Percentiles rank a stretch among this genome's conserved stretches.
Evolutionary conservation across 2,113 vertebrate species (phyloP).

Genomic region (Tychaedon coryphoeus): DNA sequence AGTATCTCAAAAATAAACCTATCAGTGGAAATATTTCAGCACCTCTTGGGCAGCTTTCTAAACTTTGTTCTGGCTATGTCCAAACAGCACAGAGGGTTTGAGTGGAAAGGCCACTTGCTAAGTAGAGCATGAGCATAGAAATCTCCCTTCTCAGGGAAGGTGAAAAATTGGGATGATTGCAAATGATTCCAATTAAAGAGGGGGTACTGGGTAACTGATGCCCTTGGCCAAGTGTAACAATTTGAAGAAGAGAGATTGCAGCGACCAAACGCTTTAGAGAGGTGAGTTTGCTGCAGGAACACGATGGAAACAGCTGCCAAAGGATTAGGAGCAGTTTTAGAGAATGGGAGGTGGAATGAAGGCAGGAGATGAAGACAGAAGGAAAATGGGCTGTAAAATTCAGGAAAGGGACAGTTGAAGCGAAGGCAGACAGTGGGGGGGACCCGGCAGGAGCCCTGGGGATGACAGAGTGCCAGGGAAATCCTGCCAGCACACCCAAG

Average conservation of each 20-base stretch:
- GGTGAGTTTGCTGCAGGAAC: background rate
- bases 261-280: background rate
- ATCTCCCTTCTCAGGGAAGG: background rate
- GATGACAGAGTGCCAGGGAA: slow-evolving; percentile 68
- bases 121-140: background rate
- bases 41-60: background rate
- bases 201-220: background rate
- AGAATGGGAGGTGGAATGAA: background rate
- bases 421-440: background rate
- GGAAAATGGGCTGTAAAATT: slow-evolving; percentile 28
- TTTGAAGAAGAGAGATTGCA: background rate
- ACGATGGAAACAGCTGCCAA: background rate
- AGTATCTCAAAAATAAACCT: background rate
- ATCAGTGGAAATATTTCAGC: background rate
- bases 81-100: accelerated
- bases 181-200: background rate
- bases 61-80: background rate
- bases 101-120: background rate
- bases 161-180: background rate
- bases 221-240: background rate
- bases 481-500: slow-evolving; percentile 67
- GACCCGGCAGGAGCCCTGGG: background rate
- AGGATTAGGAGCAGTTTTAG: background rate
- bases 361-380: slow-evolving; percentile 7
- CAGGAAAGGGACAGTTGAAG: background rate